Percentiles rank a stretch among this genome's conserved stretches.
These are phyloP conservation scores for Urocyon cinereoargenteus DNA, from an alignment of 2,797 vertebrate species.

Conservation along the genomic window DNA sequence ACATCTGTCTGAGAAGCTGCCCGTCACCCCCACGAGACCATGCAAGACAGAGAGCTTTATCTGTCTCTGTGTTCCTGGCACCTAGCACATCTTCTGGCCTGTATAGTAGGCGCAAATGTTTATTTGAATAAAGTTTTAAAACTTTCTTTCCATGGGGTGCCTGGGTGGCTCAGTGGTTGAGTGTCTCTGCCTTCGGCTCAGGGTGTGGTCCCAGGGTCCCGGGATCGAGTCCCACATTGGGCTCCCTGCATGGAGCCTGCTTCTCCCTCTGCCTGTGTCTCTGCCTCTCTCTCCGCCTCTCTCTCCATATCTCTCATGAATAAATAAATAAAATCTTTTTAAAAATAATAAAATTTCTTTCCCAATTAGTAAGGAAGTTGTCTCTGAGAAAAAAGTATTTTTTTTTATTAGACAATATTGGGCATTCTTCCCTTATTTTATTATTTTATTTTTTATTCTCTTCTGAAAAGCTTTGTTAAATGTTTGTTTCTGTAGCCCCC, in stretches of 20 bases:
- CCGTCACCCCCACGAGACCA: background rate
- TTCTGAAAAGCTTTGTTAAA: slow-evolving; percentile 8
- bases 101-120: background rate
- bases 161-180: too few relatives aligned
- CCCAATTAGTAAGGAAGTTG: background rate
- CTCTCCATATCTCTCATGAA: too few relatives aligned
- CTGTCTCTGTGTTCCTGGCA: background rate
- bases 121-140: slow-evolving; percentile 36
- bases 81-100: background rate
- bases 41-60: background rate
- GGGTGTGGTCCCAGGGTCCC: too few relatives aligned
- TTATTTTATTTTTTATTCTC: too few relatives aligned
- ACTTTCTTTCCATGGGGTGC: background rate
- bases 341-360: background rate
- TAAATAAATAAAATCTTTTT: too few relatives aligned
- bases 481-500: background rate
- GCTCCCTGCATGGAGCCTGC: too few relatives aligned
- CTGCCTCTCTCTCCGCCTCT: too few relatives aligned
- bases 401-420: background rate
- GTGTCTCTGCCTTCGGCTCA: too few relatives aligned
- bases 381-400: slow-evolving; percentile 22
- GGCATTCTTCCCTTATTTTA: background rate
- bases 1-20: background rate
- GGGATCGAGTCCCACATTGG: too few relatives aligned
- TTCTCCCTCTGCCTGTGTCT: too few relatives aligned